Base-by-base conservation (phyloP, 2,113 vertebrate species). In the Dunckerocampus dactyliophorus region DNA sequence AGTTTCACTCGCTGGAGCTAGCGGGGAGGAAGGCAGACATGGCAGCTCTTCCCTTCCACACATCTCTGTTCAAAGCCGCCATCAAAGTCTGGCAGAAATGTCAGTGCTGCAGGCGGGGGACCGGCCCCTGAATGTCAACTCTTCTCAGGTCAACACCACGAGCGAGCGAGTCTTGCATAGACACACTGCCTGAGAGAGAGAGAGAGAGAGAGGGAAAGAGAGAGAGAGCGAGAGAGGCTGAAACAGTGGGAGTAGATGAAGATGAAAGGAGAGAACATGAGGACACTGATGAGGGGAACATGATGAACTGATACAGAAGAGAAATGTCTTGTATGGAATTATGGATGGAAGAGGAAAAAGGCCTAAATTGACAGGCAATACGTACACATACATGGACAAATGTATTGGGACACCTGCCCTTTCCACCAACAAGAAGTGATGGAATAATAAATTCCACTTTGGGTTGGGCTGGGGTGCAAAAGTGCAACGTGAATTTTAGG, bases 1-100 rank as follows among this genome's bases (percentile, higher is more conserved):
- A 73, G 71, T 67, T 61, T 76, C 79, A 61, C 22, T n/a, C 31
- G n/a, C 22, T 60, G 24, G 65, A 64, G 79, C 63, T 70, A 14
- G 74, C 82, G 80, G 77, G 85, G 82, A 86, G 81, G 75, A 69
- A 21, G 76, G 72, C 72, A 84, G 81, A 85, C 77, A 85, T 47
- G 85, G 76, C 74, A 80, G 78, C 85, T 81, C 79, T 82, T 88
- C 73, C 79, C 78, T 79, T 82, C 76, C 74, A 85, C 84, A 89
- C 86, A 88, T 88, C 88, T 88, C 84, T 86, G 84, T 90, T 90
- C 88, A 90, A 91, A 90, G 88, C 80, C 82, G 71, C 80, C 88
- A 90, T 91, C 88, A 90, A 89, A 91, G 88, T 84, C 76, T 86
- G 82, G 87, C 87, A 87, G 83, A 90, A 90, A 91, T 90, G 90